phyloP scores from a whole-genome alignment of 1,140 invertebrate species.

The Bombus haemorrhoidalis region DNA sequence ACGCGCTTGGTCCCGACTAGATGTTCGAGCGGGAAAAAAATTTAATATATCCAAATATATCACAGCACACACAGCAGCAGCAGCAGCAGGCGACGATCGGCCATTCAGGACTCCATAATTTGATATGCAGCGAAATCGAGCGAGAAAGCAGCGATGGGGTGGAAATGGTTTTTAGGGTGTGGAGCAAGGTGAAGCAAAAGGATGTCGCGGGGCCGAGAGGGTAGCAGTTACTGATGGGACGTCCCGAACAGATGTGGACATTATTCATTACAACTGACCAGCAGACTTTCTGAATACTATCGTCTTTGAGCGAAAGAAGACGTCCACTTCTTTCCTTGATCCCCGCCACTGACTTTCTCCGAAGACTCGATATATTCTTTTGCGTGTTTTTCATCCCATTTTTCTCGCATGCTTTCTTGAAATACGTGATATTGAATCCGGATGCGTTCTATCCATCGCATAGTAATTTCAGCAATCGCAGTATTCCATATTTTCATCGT shows the following conservation, averaged over 20 bases:
- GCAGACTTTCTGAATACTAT: constrained; percentile 51
- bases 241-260: constrained; percentile 81
- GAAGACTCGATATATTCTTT: constrained; percentile 33
- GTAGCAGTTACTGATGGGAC: constrained; percentile 79
- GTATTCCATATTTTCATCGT: background rate
- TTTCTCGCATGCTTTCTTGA: background rate
- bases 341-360: background rate
- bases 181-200: constrained; percentile 63
- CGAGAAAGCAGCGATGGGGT: constrained; percentile 76
- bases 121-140: constrained; percentile 81
- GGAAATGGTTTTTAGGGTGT: constrained; percentile 77
- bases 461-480: background rate
- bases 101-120: constrained; percentile 82
- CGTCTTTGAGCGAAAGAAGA: constrained; percentile 56
- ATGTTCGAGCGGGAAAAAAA: constrained; percentile 73
- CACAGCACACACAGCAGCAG: constrained; percentile 67
- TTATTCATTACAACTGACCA: constrained; percentile 80
- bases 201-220: constrained; percentile 47
- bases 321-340: constrained; percentile 30
- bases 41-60: constrained; percentile 83
- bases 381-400: constrained; percentile 9
- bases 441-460: too few species aligned
- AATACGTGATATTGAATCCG: background rate
- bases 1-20: constrained; percentile 17
- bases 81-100: constrained; percentile 80